phyloP scores from a whole-genome alignment of 2,797 vertebrate species.

The Dicrostonyx torquatus region DNA sequence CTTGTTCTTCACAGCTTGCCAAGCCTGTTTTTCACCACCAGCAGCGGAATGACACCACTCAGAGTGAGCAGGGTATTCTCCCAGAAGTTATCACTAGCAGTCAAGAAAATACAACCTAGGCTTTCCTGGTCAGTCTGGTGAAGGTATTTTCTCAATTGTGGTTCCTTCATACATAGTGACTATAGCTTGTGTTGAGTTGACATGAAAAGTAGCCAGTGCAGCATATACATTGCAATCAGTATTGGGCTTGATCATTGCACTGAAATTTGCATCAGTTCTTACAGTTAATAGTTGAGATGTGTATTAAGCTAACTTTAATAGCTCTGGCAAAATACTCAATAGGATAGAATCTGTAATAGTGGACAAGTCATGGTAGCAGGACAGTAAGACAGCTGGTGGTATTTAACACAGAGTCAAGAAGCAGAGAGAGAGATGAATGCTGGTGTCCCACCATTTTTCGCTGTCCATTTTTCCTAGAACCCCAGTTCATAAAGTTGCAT shows the following conservation, averaged over 20 bases:
- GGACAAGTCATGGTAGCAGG: not conserved
- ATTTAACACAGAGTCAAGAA: not conserved
- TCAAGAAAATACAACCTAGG: not conserved
- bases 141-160: not conserved
- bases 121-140: not conserved
- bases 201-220: not conserved
- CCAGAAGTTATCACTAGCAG: not conserved
- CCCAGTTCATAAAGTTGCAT: too few species aligned
- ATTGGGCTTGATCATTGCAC: not conserved
- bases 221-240: not conserved
- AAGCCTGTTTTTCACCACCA: not conserved
- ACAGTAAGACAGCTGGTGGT: not conserved
- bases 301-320: not conserved
- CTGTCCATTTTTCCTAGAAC: not conserved
- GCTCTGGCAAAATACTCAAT: not conserved
- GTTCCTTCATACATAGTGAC: not conserved
- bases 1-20: accelerated
- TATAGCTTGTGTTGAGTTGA: not conserved
- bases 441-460: not conserved
- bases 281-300: not conserved
- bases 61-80: not conserved
- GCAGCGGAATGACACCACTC: too few species aligned
- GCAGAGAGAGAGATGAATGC: not conserved
- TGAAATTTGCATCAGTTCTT: not conserved
- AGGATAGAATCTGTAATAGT: not conserved